phyloP scores from a whole-genome alignment of 2,113 vertebrate genomes.

The Pycnonotus jocosus region DNA sequence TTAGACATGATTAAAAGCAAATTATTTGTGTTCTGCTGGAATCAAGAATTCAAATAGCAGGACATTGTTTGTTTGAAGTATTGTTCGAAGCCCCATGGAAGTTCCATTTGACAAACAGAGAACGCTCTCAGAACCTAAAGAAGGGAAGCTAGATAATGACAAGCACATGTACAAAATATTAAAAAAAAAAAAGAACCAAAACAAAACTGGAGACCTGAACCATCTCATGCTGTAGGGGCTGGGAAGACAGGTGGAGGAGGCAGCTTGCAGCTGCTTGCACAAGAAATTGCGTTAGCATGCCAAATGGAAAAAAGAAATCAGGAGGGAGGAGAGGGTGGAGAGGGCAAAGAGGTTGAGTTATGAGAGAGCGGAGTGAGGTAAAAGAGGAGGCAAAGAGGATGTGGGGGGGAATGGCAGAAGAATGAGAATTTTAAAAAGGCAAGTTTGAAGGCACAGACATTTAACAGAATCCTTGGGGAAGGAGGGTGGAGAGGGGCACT shows the following conservation, averaged over 20 bases:
- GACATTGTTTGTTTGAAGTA: no score
- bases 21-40: background rate
- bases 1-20: background rate
- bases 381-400: background rate
- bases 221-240: background rate
- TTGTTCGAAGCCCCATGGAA: background rate
- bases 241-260: background rate
- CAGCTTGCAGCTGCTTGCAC: background rate
- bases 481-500: background rate
- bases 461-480: background rate
- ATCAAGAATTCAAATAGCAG: conserved; percentile 10
- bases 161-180: background rate
- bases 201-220: background rate
- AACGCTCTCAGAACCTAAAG: background rate
- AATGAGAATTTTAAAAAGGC: background rate
- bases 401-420: background rate
- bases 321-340: background rate
- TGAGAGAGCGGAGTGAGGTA: rapidly evolving
- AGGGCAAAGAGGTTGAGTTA: no score
- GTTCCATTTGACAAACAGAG: background rate
- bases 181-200: background rate
- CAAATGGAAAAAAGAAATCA: background rate
- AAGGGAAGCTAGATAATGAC: background rate
- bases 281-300: background rate
- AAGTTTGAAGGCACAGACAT: background rate